A percentile compares a stretch with the other conserved stretches of the same genome.
Evolutionary conservation across 2,888 invertebrate species (phyloP).

Genomic region (Oxycera nigricornis): DNA sequence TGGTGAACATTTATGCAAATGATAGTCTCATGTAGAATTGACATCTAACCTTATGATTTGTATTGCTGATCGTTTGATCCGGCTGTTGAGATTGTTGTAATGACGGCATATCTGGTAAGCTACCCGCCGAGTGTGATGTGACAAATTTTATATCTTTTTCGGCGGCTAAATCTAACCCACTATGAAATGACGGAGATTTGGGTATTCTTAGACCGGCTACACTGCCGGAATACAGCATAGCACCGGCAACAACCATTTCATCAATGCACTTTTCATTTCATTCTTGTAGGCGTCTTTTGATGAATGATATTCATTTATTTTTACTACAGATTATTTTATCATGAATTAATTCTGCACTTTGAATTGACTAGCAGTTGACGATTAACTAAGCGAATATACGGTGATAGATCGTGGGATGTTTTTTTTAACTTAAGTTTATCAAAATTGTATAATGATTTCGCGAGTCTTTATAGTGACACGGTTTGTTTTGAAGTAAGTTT

Average conservation of each 20-base stretch:
- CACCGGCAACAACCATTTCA: conserved; percentile 62
- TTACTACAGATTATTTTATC: conserved; percentile 19
- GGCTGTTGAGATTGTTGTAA: conserved; percentile 45
- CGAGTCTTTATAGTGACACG: no score
- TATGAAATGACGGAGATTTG: conserved; percentile 88
- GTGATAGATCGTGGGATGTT: no score
- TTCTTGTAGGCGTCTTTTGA: conserved; percentile 28
- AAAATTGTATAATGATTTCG: no score
- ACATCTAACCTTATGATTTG: conserved; percentile 42
- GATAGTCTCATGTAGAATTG: no score
- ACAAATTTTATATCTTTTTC: conserved; percentile 55
- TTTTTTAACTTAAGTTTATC: no score
- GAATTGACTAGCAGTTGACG: neutral
- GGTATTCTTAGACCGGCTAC: conserved; percentile 72
- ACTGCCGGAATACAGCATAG: conserved; percentile 63
- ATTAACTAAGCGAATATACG: no score
- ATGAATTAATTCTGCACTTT: neutral
- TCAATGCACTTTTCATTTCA: conserved; percentile 49
- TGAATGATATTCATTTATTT: conserved; percentile 16
- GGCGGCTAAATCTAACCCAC: conserved; percentile 82
- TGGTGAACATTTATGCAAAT: no score
- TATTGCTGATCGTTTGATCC: conserved; percentile 48
- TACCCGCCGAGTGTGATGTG: conserved; percentile 51
- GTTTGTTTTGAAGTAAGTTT: no score
- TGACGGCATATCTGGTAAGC: conserved; percentile 56